Evolutionary conservation across 2,797 vertebrate genomes (phyloP).

Genomic region (Gymnothorax javanicus): DNA sequence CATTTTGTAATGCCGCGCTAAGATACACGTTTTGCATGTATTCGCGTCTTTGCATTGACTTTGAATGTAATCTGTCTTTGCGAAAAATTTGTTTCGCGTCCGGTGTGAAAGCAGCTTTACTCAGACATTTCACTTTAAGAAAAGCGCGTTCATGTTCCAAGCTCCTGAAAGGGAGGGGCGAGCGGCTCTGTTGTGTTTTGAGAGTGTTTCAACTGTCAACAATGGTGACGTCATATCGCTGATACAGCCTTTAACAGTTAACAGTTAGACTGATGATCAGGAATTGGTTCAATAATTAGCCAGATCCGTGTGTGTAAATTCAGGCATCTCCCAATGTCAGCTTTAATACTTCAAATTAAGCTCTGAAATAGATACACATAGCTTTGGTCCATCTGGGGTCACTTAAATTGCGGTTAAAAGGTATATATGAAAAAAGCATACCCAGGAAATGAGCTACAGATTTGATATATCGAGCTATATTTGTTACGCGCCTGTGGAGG

Average conservation of each 20-base stretch:
- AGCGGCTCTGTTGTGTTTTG: too few relatives aligned
- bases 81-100: too few relatives aligned
- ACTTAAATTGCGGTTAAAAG: background rate
- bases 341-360: constrained; percentile 24
- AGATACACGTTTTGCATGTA: too few relatives aligned
- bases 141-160: too few relatives aligned
- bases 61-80: too few relatives aligned
- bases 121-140: too few relatives aligned
- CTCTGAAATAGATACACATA: too few relatives aligned
- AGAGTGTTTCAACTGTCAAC: background rate
- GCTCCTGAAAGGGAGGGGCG: too few relatives aligned
- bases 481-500: background rate
- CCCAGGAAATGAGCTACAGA: constrained; percentile 45
- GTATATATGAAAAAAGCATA: constrained; percentile 17
- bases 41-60: too few relatives aligned
- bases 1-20: too few relatives aligned
- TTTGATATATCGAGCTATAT: background rate
- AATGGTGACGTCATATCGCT: background rate
- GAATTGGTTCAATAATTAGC: constrained; percentile 16
- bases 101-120: too few relatives aligned
- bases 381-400: background rate
- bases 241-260: background rate
- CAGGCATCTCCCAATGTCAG: background rate
- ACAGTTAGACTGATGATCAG: background rate
- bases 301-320: background rate